Conservation (phyloP, 2,797 vertebrate genomes). For the Neosilurus hyrtlii region DNA sequence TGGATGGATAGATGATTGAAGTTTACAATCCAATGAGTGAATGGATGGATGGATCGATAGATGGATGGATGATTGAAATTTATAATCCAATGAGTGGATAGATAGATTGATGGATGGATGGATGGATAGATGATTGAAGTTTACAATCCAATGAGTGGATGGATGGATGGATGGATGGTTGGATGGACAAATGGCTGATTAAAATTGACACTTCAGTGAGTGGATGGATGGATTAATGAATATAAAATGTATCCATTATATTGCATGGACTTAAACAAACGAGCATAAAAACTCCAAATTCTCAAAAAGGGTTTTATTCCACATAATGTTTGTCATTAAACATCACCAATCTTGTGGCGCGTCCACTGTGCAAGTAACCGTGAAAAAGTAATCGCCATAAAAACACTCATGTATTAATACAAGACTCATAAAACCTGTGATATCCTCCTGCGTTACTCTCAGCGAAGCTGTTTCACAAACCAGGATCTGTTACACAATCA, state of each 20-base stretch:
- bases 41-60: not conserved
- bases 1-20: not conserved
- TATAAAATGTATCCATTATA: too few species aligned
- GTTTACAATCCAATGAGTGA: rapidly evolving
- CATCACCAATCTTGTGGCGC: not conserved
- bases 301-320: not conserved
- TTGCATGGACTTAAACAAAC: too few species aligned
- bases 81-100: not conserved
- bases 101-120: not conserved
- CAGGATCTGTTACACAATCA: not conserved
- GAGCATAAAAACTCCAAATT: not conserved
- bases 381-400: not conserved
- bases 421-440: not conserved
- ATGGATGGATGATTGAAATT: not conserved
- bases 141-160: too few species aligned
- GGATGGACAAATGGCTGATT: too few species aligned
- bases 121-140: too few species aligned
- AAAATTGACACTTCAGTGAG: not conserved
- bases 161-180: too few species aligned
- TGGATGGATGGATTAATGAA: not conserved
- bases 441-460: not conserved
- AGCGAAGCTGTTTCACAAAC: not conserved
- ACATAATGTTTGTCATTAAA: not conserved
- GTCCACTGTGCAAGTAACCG: not conserved
- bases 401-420: not conserved